These are phyloP conservation scores for Umimayanthus chanpuru DNA, from an alignment of 92 coral and sea anemone species.

Conservation along the genomic window DNA sequence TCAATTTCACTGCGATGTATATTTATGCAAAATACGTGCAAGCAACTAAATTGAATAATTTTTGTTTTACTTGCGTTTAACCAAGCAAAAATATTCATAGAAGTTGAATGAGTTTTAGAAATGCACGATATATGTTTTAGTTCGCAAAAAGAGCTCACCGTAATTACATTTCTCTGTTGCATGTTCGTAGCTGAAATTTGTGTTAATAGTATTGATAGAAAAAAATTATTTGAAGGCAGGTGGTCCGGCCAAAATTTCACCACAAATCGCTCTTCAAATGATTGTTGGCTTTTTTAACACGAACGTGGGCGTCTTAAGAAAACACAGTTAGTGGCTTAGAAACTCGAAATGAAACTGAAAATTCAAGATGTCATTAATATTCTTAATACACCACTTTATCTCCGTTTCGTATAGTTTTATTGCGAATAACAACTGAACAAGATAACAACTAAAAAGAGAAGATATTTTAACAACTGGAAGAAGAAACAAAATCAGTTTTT, in stretches of 20 bases:
- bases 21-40: background rate
- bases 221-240: constrained; percentile 22
- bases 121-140: too few species aligned
- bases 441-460: background rate
- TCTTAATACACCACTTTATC: background rate
- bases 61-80: background rate
- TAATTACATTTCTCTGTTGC: background rate
- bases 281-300: background rate
- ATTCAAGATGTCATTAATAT: background rate
- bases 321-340: background rate
- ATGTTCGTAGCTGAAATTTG: background rate
- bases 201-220: background rate
- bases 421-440: background rate
- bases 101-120: background rate
- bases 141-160: background rate
- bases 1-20: background rate
- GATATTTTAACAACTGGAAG: background rate
- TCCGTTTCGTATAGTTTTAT: background rate
- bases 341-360: background rate
- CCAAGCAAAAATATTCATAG: background rate
- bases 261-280: constrained; percentile 19
- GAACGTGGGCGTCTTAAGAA: constrained; percentile 27
- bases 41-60: background rate
- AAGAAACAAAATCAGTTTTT: background rate
- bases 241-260: background rate